A percentile compares a stretch with the other conserved stretches of the same genome.
phyloP scores from a whole-genome alignment of 2,113 vertebrate species.

The Baryphthengus martii region DNA sequence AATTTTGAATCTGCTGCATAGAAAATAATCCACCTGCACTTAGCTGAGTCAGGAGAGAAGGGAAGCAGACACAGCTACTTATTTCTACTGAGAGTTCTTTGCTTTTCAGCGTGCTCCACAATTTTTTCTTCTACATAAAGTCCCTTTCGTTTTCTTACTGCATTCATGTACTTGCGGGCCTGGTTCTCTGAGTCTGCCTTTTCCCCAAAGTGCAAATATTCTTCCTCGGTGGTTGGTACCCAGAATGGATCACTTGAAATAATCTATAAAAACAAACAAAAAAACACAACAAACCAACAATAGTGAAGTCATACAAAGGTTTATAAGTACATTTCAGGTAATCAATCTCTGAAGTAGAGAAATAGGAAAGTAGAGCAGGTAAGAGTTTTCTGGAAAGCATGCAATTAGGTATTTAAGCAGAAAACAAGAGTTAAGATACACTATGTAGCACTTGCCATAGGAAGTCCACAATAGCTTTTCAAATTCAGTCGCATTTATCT shows the following conservation, averaged over 20 bases:
- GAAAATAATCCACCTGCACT: neutral
- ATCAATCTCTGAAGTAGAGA: neutral
- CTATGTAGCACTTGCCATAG: neutral
- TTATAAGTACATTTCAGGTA: neutral
- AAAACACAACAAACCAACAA: neutral
- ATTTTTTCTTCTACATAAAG: slow-evolving; percentile 95
- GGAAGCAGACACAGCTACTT: slow-evolving; percentile 73
- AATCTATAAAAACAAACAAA: slow-evolving; percentile 69
- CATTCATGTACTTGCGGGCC: slow-evolving; percentile 93
- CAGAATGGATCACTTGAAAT: slow-evolving; percentile 91
- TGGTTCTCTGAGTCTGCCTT: slow-evolving; percentile 94
- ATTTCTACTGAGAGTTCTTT: slow-evolving; percentile 93
- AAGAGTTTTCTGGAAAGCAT: neutral
- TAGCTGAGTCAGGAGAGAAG: neutral
- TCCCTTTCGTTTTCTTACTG: slow-evolving; percentile 90
- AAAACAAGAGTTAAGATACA: neutral
- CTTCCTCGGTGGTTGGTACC: slow-evolving; percentile 97
- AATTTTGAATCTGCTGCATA: neutral
- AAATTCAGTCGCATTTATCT: neutral
- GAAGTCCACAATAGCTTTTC: neutral
- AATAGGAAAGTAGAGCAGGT: neutral
- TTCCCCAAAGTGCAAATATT: slow-evolving; percentile 96
- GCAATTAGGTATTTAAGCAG: neutral
- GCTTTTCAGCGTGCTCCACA: slow-evolving; percentile 94
- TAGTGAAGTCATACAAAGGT: neutral